phyloP scores from a whole-genome alignment of 2,113 vertebrate genomes.

The Melanostigma gelatinosum region DNA sequence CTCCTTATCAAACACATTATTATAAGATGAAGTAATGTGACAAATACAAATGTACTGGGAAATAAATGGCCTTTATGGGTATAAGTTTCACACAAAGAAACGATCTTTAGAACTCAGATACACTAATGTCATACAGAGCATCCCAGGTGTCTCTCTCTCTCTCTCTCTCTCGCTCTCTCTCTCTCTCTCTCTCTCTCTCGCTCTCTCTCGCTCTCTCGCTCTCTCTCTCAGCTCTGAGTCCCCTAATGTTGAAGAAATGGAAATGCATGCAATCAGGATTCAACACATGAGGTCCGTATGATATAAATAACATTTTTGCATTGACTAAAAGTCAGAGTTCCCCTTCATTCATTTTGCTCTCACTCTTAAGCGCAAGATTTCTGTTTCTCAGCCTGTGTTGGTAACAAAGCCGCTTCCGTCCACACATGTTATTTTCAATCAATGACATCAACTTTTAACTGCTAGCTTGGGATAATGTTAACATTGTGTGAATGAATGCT shows the following conservation, averaged over 20 bases:
- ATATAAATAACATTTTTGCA: conserved; percentile 83
- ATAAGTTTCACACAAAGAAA: conserved; percentile 26
- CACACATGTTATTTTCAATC: conserved; percentile 38
- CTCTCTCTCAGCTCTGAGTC: conserved; percentile 36
- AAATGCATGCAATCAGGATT: conserved; percentile 79
- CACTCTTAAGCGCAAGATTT: conserved; percentile 37
- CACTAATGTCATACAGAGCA: conserved; percentile 38
- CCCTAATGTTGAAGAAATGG: conserved; percentile 67
- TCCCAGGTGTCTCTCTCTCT: conserved; percentile 40
- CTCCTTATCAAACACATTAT: background rate
- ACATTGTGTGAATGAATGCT: conserved; percentile 65
- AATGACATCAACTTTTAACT: conserved; percentile 43
- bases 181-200: too few species aligned
- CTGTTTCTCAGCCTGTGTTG: conserved; percentile 15
- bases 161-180: too few species aligned
- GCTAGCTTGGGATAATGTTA: conserved; percentile 45
- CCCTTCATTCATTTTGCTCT: conserved; percentile 80
- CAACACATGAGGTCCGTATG: conserved; percentile 65
- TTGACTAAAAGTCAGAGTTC: conserved; percentile 78
- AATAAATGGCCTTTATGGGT: background rate
- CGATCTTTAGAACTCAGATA: conserved; percentile 26
- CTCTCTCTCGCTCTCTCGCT: too few species aligned
- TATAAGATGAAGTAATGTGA: background rate
- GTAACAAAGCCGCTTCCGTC: conserved; percentile 16
- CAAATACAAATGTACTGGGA: background rate